Conservation (phyloP, 2,113 vertebrate genomes). For the Notarius quadriscutis region DNA sequence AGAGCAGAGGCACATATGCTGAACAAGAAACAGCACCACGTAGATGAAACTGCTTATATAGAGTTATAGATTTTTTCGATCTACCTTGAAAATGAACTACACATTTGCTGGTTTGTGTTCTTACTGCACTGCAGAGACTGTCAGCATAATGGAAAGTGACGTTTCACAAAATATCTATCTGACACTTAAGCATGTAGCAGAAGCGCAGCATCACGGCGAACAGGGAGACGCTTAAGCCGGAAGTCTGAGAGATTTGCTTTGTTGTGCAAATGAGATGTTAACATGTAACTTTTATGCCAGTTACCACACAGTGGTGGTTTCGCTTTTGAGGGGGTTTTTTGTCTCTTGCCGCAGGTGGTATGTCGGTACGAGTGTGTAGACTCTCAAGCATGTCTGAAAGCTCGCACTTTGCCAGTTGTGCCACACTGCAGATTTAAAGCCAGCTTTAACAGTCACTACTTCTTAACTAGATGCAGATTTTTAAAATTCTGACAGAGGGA, state of each 20-base stretch:
- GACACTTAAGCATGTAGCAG: neutral
- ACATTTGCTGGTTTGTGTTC: neutral
- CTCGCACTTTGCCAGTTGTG: neutral
- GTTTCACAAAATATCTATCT: neutral
- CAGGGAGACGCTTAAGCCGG: neutral
- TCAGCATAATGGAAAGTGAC: neutral
- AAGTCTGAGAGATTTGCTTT: neutral
- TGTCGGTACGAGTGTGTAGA: neutral
- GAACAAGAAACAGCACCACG: neutral
- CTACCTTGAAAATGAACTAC: neutral
- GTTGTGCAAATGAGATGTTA: neutral
- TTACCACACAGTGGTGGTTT: neutral
- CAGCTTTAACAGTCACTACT: neutral
- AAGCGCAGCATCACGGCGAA: neutral
- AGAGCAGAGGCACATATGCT: neutral
- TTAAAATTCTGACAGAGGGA: neutral
- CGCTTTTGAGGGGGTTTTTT: neutral
- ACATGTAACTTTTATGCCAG: neutral
- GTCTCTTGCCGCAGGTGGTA: neutral
- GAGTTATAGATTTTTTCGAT: neutral
- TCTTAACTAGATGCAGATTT: neutral
- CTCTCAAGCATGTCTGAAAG: neutral
- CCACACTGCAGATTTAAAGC: neutral
- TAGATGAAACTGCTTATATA: neutral
- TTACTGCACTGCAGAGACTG: neutral